These are phyloP conservation scores for Coryphaenoides rupestris DNA, from an alignment of 2,113 vertebrate species.

Conservation along the genomic window DNA sequence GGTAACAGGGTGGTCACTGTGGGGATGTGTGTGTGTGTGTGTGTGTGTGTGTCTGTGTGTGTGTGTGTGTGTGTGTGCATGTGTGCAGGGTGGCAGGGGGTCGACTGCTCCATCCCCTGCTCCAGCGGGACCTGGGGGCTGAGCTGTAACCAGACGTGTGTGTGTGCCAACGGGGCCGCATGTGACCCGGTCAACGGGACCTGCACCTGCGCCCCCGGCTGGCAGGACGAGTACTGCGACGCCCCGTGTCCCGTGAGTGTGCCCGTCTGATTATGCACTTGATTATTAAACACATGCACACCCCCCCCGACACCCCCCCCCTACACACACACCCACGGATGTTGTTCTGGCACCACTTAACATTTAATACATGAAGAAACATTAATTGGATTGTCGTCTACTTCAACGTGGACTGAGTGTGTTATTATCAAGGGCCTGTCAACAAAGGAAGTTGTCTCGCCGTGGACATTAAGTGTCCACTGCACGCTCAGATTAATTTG, in stretches of 20 bases:
- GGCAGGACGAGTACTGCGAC: slow-evolving; percentile 81
- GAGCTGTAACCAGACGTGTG: slow-evolving; percentile 82
- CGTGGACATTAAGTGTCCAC: no score
- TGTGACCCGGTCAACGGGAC: slow-evolving; percentile 80
- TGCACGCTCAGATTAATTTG: no score
- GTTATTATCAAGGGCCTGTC: no score
- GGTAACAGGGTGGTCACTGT: no score
- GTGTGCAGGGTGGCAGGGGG: slow-evolving; percentile 84
- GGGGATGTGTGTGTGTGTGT: not conserved
- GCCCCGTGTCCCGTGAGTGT: slow-evolving; percentile 81
- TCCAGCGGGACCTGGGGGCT: slow-evolving; percentile 83
- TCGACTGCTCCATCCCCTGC: slow-evolving; percentile 83
- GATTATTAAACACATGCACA: no score
- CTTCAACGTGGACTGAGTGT: no score
- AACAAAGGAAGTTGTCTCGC: no score
- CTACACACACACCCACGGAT: no score
- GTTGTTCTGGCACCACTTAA: no score
- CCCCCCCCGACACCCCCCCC: no score
- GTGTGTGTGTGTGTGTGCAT: not conserved
- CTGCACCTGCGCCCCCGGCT: slow-evolving; percentile 83
- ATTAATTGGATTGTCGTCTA: no score
- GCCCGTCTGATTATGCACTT: not conserved
- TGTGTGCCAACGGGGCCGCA: slow-evolving; percentile 78
- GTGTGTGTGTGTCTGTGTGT: not conserved
- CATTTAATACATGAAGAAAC: no score